Percentiles rank a stretch among this genome's conserved stretches.
Conservation (phyloP, 92 coral and sea anemone genomes). For the Palythoa heliodiscus region DNA sequence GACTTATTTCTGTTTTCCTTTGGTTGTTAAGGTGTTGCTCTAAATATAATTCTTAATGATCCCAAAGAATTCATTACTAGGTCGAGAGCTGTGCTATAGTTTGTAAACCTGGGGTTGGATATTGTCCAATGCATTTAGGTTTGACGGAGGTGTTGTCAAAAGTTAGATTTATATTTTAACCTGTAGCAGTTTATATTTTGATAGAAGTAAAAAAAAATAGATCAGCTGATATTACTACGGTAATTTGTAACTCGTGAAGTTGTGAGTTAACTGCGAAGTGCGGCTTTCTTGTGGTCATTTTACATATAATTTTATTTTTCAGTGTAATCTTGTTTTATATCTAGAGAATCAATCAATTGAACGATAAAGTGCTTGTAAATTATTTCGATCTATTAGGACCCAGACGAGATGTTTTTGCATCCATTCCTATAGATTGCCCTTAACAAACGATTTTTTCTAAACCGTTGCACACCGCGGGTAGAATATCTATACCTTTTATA, state of each 20-base stretch:
- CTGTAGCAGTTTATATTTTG: background rate
- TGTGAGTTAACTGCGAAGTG: background rate
- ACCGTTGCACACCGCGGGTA: too few species aligned
- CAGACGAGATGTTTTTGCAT: background rate
- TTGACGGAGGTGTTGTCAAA: constrained; percentile 12
- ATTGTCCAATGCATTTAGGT: background rate
- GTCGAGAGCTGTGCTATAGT: background rate
- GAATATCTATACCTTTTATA: too few species aligned
- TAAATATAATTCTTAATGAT: background rate
- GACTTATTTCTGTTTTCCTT: background rate
- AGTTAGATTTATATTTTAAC: too few species aligned
- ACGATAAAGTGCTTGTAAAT: background rate
- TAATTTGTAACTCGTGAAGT: background rate
- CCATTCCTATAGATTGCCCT: too few species aligned
- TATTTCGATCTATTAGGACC: too few species aligned
- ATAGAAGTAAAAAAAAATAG: background rate
- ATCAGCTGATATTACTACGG: background rate
- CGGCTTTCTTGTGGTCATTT: background rate
- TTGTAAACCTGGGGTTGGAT: background rate
- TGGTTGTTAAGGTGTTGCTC: background rate
- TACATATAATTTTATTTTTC: background rate
- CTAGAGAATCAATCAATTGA: background rate
- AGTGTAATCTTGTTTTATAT: background rate
- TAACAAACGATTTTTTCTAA: too few species aligned
- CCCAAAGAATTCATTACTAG: background rate